Conservation (phyloP, 2,888 invertebrate species). For the Drosophila anomalata region DNA sequence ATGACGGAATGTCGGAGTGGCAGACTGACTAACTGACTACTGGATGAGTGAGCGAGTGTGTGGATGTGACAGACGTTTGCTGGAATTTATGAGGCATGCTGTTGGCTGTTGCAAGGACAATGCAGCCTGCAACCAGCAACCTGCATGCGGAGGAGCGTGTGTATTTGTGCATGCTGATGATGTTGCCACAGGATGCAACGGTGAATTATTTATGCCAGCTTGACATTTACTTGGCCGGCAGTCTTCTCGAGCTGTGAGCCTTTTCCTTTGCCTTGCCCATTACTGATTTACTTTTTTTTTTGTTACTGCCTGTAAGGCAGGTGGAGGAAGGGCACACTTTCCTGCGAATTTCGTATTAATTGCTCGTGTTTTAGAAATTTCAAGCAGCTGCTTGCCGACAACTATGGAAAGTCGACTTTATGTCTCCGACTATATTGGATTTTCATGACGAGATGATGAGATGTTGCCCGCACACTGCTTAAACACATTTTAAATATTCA, state of each 20-base stretch:
- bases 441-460: conserved; percentile 37
- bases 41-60: conserved; percentile 42
- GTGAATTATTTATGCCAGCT: conserved; percentile 76
- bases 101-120: conserved; percentile 66
- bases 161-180: conserved; percentile 66
- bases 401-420: conserved; percentile 1
- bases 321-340: conserved; percentile 50
- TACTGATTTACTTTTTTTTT: conserved; percentile 24
- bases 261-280: conserved; percentile 51
- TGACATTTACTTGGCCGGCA: conserved; percentile 72
- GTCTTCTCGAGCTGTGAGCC: conserved; percentile 28
- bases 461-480: conserved; percentile 44
- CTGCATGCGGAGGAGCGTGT: background rate
- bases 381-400: background rate
- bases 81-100: conserved; percentile 76
- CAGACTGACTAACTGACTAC: conserved; percentile 18
- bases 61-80: conserved; percentile 65
- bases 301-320: conserved; percentile 30
- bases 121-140: conserved; percentile 51
- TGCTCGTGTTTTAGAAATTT: conserved; percentile 50
- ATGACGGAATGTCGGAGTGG: conserved; percentile 26
- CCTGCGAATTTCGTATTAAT: conserved; percentile 68
- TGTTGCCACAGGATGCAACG: conserved; percentile 59
- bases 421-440: conserved; percentile 40
- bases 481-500: conserved; percentile 75